Conservation (phyloP, 1,140 invertebrate genomes). For the Melitaea cinxia region DNA sequence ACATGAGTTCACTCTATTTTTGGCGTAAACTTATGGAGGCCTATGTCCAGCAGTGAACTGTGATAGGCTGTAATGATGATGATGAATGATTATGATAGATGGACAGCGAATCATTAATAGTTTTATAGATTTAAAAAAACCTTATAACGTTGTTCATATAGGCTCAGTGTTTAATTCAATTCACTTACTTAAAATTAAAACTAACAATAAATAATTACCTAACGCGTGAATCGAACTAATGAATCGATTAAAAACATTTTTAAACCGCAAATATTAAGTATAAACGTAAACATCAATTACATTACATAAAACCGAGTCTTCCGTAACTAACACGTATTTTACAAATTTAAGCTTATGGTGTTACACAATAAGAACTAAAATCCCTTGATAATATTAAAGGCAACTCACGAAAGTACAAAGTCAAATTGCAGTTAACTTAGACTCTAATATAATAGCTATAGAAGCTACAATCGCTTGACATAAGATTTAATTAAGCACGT, state of each 20-base stretch:
- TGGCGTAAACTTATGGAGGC: too few relatives aligned
- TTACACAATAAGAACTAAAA: not conserved
- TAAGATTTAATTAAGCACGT: constrained; percentile 8
- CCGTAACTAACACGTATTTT: not conserved
- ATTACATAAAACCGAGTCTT: constrained; percentile 20
- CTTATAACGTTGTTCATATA: too few relatives aligned
- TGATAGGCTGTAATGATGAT: too few relatives aligned
- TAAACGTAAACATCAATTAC: constrained; percentile 9
- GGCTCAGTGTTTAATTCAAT: too few relatives aligned
- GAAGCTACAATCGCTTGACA: constrained; percentile 1
- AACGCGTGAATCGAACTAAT: not conserved
- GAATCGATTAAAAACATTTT: not conserved
- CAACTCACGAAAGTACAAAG: not conserved
- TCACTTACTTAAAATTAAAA: too few relatives aligned
- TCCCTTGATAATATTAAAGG: not conserved
- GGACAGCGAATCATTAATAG: too few relatives aligned
- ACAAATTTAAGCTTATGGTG: not conserved
- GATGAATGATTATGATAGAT: too few relatives aligned
- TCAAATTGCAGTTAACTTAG: not conserved
- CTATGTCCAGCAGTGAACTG: too few relatives aligned
- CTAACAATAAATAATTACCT: too few relatives aligned
- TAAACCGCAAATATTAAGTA: not conserved
- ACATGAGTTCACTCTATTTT: too few relatives aligned
- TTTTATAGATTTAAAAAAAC: too few relatives aligned
- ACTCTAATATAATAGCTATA: constrained; percentile 4